These are phyloP conservation scores for Loriculus beryllinus DNA, from an alignment of 2,797 vertebrate genomes.

Conservation along the genomic window DNA sequence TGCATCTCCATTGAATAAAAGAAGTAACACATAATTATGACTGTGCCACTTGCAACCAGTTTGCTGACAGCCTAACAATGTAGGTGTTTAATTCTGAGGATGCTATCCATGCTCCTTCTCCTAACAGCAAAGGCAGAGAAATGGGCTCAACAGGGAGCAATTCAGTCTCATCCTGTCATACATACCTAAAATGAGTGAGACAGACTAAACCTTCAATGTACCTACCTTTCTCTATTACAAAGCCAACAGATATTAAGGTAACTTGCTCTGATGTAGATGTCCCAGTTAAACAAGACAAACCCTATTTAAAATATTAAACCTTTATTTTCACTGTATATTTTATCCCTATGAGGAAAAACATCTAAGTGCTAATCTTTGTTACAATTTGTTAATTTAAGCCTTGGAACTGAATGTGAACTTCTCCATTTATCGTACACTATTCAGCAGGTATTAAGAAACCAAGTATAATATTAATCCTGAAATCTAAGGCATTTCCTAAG, in stretches of 20 bases:
- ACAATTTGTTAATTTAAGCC: not conserved
- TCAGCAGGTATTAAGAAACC: not conserved
- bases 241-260: not conserved
- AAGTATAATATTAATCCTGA: not conserved
- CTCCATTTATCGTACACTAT: not conserved
- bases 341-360: not conserved
- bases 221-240: not conserved
- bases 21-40: not conserved
- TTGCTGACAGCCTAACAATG: not conserved
- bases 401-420: not conserved
- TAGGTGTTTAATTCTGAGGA: not conserved
- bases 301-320: not conserved
- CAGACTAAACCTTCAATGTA: not conserved
- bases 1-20: not conserved
- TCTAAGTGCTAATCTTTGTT: not conserved
- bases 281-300: not conserved
- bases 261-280: not conserved
- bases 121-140: not conserved
- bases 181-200: not conserved
- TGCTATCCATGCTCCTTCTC: not conserved
- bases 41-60: not conserved
- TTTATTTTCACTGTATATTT: not conserved
- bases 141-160: accelerated
- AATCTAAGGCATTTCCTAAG: not conserved
- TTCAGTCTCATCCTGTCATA: not conserved